Conservation (phyloP, 2,797 vertebrate species). For the Peromyscus aztecus region DNA sequence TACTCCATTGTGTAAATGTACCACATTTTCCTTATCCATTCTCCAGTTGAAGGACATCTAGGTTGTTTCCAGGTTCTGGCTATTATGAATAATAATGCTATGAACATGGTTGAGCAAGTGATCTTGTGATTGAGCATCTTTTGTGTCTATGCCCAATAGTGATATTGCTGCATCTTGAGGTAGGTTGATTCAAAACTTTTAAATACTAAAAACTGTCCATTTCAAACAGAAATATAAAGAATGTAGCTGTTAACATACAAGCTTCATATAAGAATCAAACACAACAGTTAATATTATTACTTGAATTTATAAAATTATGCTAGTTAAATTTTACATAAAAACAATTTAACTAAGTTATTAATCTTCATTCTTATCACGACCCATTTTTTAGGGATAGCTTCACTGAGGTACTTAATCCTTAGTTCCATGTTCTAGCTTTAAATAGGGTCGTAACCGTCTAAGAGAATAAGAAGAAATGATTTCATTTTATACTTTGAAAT, state of each 20-base stretch:
- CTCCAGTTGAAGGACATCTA: no score
- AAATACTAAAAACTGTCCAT: background rate
- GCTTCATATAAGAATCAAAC: background rate
- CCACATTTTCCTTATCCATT: no score
- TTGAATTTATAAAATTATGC: slow-evolving; percentile 11
- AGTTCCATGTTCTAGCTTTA: background rate
- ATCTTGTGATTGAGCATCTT: no score
- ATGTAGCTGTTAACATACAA: slow-evolving; percentile 2
- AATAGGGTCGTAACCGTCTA: background rate
- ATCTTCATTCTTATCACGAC: background rate
- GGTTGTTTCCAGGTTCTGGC: no score
- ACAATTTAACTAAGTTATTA: background rate
- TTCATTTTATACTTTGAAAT: slow-evolving; percentile 48
- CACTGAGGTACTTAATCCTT: background rate
- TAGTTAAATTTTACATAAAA: slow-evolving; percentile 5
- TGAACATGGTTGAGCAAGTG: no score
- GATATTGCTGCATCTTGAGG: no score
- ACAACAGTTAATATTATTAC: background rate
- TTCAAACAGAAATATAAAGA: slow-evolving; percentile 28
- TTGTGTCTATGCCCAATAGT: no score
- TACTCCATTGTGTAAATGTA: no score
- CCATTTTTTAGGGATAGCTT: background rate
- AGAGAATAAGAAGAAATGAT: background rate
- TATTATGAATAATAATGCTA: no score
- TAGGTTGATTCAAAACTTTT: background rate